These are phyloP conservation scores for Saccopteryx leptura DNA, from an alignment of 2,113 vertebrate species.

Conservation along the genomic window DNA sequence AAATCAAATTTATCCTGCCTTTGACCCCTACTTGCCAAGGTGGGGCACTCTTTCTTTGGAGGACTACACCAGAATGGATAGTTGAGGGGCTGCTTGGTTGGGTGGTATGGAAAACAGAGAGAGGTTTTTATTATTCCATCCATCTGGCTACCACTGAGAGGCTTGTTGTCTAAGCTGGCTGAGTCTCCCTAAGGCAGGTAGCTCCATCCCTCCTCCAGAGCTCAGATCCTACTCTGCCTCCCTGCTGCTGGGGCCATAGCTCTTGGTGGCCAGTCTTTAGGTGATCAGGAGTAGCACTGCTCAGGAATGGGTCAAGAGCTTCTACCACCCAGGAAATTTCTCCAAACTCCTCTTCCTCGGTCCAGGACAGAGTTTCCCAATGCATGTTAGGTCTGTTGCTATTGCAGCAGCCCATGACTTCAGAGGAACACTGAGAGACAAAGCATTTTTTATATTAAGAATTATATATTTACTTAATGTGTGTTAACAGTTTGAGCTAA, in stretches of 20 bases:
- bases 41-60: neutral
- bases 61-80: neutral
- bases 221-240: neutral
- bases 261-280: neutral
- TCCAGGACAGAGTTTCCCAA: neutral
- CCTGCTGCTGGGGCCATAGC: neutral
- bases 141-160: neutral
- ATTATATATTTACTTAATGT: neutral
- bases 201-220: neutral
- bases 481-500: neutral
- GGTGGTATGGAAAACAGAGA: neutral
- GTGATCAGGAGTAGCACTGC: neutral
- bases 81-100: neutral
- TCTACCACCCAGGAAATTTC: neutral
- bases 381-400: neutral
- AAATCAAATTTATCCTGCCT: constrained; percentile 7
- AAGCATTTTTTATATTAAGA: neutral
- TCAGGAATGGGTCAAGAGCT: neutral
- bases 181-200: neutral
- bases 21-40: neutral
- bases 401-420: neutral
- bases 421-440: neutral
- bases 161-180: neutral
- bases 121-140: neutral
- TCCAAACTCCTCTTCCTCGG: neutral